Conservation (phyloP, 2,113 vertebrate genomes). For the Albula goreensis region DNA sequence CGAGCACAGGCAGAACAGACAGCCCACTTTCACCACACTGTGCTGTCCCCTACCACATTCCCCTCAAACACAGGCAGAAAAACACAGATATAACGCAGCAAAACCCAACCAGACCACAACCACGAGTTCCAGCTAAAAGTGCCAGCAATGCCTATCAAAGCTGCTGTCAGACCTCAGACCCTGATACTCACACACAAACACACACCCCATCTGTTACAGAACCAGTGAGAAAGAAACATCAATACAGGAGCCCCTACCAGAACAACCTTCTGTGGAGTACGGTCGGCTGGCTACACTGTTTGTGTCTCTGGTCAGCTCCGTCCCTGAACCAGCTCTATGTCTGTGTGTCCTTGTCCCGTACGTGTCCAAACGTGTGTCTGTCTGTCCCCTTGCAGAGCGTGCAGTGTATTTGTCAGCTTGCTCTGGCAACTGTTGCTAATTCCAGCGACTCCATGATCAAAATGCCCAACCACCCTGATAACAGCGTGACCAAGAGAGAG, state of each 20-base stretch:
- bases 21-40: too few species aligned
- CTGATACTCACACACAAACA: neutral
- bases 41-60: too few species aligned
- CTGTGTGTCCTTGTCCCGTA: neutral
- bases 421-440: neutral
- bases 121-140: too few species aligned
- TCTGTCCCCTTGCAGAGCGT: neutral
- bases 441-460: neutral
- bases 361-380: neutral
- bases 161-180: too few species aligned
- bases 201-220: neutral
- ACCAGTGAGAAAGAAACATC: neutral
- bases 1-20: too few species aligned
- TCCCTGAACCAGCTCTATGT: neutral
- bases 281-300: too few species aligned
- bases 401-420: neutral
- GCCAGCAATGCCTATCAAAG: too few species aligned
- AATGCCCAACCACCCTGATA: neutral
- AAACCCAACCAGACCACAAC: neutral
- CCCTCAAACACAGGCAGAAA: too few species aligned
- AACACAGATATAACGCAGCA: neutral
- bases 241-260: neutral
- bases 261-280: too few species aligned
- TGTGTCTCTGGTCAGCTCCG: too few species aligned
- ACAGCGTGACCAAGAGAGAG: neutral